Conservation (phyloP, 1,140 invertebrate genomes). For the Drosophila pandora region DNA sequence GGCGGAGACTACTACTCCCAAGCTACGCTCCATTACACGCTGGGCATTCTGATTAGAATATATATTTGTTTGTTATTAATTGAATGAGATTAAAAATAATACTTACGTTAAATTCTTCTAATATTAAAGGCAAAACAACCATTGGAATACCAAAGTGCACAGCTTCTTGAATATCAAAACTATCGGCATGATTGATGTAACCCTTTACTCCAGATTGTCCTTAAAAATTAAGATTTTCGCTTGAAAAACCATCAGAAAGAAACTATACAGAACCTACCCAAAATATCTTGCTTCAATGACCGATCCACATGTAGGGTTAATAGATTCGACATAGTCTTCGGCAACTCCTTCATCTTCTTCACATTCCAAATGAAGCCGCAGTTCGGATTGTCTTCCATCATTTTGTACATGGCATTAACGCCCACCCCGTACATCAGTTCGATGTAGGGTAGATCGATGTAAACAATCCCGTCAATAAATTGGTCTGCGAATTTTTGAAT, state of each 20-base stretch:
- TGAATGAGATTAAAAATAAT: neutral
- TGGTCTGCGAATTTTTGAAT: conserved; percentile 55
- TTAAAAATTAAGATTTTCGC: conserved; percentile 37
- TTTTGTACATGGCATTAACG: conserved; percentile 13
- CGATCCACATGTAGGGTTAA: conserved; percentile 8
- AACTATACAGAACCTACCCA: conserved; percentile 21
- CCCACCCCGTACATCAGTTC: conserved; percentile 26
- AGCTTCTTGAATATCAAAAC: conserved; percentile 86
- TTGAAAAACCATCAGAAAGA: neutral
- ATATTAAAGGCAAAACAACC: conserved; percentile 87
- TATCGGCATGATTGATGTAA: conserved; percentile 86
- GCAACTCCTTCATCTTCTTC: neutral
- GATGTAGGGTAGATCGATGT: conserved; percentile 64
- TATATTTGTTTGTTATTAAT: neutral
- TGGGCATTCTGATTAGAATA: conserved; percentile 44
- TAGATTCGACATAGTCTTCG: conserved; percentile 29
- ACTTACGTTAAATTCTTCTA: conserved; percentile 85
- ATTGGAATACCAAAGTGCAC: conserved; percentile 86
- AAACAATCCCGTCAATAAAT: conserved; percentile 67
- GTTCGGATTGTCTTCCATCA: conserved; percentile 39
- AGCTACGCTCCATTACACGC: conserved; percentile 61
- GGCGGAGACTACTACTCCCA: conserved; percentile 32
- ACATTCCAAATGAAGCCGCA: conserved; percentile 82
- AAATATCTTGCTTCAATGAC: conserved; percentile 72
- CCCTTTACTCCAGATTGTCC: conserved; percentile 84